phyloP scores from a whole-genome alignment of 2,113 vertebrate genomes.

The Lepus americanus region DNA sequence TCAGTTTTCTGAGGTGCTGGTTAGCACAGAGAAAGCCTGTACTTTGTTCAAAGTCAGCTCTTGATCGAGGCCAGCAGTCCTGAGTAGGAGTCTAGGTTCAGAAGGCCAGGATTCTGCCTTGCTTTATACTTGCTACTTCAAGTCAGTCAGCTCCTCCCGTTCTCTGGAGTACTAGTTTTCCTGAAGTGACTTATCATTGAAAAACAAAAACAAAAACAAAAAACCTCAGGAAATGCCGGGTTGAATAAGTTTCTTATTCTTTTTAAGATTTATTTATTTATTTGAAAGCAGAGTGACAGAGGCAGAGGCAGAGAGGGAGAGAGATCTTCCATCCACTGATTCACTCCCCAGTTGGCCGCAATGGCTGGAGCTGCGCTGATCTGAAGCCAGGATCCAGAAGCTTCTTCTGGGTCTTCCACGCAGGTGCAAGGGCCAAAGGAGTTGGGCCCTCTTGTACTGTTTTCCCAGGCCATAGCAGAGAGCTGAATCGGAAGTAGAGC shows the following conservation, averaged over 20 bases:
- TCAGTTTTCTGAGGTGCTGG: conserved; percentile 17
- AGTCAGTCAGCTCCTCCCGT: background rate
- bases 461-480: too few species aligned
- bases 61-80: background rate
- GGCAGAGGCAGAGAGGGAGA: too few species aligned
- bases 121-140: background rate
- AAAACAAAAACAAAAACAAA: background rate
- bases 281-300: too few species aligned
- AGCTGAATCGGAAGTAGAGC: too few species aligned
- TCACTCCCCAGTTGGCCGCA: too few species aligned
- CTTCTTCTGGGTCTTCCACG: too few species aligned
- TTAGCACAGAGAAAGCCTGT: conserved; percentile 17
- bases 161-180: conserved; percentile 46
- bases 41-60: background rate
- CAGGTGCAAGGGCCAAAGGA: too few species aligned
- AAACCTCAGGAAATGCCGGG: background rate
- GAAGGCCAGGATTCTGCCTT: background rate
- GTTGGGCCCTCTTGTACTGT: too few species aligned
- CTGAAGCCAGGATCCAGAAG: too few species aligned
- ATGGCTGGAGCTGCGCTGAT: too few species aligned
- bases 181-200: background rate
- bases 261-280: background rate
- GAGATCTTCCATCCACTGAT: too few species aligned
- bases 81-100: background rate
- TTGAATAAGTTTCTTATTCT: background rate